These are phyloP conservation scores for pig (Sus scrofa) DNA, from an alignment of 2,113 vertebrate genomes.

Conservation along the genomic window T2T-Sscrofa CM000824.6:222080501-222081000, in stretches of 20 bases:
- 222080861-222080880: not conserved
- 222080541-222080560: not conserved
- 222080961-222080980: constrained; percentile 78
- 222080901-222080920: constrained; percentile 79
- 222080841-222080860: not conserved
- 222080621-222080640: not conserved
- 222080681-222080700: rapidly evolving
- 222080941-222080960: constrained; percentile 82
- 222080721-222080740: not conserved
- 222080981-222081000: constrained; percentile 79
- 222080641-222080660: not conserved
- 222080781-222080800: not conserved
- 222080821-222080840: rapidly evolving
- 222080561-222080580: not conserved
- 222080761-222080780: not conserved
- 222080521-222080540: not conserved
- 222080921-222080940: constrained; percentile 84
- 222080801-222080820: no score
- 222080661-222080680: not conserved
- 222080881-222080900: not conserved
- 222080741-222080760: not conserved
- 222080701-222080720: not conserved
- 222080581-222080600: not conserved
- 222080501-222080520: not conserved
- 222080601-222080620: rapidly evolving